Evolutionary conservation across 2,888 invertebrate species (phyloP), one percentile per base, ranked within the genome.

Genomic region (Nematopogon swammerdamellus): DNA sequence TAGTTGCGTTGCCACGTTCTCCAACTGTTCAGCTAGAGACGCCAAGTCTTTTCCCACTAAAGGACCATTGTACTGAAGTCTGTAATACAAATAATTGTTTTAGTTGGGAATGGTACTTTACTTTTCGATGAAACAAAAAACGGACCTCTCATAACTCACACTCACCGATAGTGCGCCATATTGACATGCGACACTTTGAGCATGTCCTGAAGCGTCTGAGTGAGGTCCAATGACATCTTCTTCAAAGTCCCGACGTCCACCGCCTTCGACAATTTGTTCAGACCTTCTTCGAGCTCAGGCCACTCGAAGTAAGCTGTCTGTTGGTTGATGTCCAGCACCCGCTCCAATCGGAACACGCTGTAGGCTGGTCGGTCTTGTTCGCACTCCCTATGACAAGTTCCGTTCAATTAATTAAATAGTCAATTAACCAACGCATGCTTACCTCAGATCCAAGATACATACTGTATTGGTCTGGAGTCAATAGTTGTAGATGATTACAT

Each of bases 341-440:
- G 85, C 57, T 86, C 83, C 56, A 91, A 70, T 65, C 87, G 85
- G 62, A 91, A 89, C 19, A 88, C 86, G 44, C 80, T 76, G 72
- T 89, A 91, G n/a, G 86, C 85, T 54, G 90, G 82, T 57, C 83
- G 82, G 63, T 89, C 86, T 60, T 83, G 79, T 64, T 86, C 83
- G 63, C 91, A 91, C 59, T 86, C 85, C 56, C 91, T 91, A 67
- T 48, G 67, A 25, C 25, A 25, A 25, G 25, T 4, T 25, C 25
- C 4, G 25, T 25, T n/a, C n/a, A n/a, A n/a, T n/a, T n/a, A n/a
- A n/a, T n/a, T n/a, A n/a, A n/a, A n/a, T n/a, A n/a, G n/a, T n/a
- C n/a, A n/a, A n/a, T n/a, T n/a, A n/a, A n/a, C n/a, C n/a, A n/a
- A n/a, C n/a, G n/a, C n/a, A n/a, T n/a, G n/a, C n/a, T n/a, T n/a